A percentile compares a stretch with the other conserved stretches of the same genome.
Conservation (phyloP, 2,888 invertebrate species). For the Lepidochrysops patricia region DNA sequence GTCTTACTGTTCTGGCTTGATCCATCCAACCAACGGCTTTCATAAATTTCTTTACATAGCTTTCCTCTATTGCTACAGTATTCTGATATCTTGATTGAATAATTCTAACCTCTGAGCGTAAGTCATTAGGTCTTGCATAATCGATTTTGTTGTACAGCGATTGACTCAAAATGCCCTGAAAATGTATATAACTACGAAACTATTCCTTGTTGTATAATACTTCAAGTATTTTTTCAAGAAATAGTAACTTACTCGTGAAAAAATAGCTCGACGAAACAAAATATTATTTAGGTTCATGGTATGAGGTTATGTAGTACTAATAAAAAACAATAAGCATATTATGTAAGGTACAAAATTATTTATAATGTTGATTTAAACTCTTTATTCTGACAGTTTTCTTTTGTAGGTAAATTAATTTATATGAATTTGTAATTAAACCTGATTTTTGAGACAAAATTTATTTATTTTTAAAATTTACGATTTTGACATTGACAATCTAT, state of each 20-base stretch:
- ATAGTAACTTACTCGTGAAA: slow-evolving; percentile 17
- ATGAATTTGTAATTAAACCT: too few relatives aligned
- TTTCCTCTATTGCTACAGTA: slow-evolving; percentile 52
- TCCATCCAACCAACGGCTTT: slow-evolving; percentile 76
- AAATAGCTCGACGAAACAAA: slow-evolving; percentile 19
- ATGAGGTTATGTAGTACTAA: not conserved
- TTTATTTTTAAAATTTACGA: too few relatives aligned
- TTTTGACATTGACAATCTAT: too few relatives aligned
- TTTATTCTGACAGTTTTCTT: too few relatives aligned
- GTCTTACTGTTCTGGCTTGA: slow-evolving; percentile 68
- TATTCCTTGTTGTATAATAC: not conserved
- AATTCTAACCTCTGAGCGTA: slow-evolving; percentile 16
- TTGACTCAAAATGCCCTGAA: slow-evolving; percentile 22
- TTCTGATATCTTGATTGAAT: slow-evolving; percentile 35
- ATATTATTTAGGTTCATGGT: not conserved
- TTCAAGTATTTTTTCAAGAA: not conserved
- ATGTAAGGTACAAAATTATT: too few relatives aligned
- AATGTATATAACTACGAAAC: not conserved
- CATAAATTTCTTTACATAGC: slow-evolving; percentile 74
- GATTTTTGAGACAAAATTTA: too few relatives aligned
- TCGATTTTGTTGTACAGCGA: slow-evolving; percentile 25
- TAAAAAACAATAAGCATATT: not conserved
- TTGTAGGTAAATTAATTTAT: too few relatives aligned
- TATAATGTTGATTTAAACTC: too few relatives aligned
- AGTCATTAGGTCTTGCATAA: slow-evolving; percentile 36